Conservation (phyloP, 1,140 invertebrate genomes). For the Drosophila elegans region DNA sequence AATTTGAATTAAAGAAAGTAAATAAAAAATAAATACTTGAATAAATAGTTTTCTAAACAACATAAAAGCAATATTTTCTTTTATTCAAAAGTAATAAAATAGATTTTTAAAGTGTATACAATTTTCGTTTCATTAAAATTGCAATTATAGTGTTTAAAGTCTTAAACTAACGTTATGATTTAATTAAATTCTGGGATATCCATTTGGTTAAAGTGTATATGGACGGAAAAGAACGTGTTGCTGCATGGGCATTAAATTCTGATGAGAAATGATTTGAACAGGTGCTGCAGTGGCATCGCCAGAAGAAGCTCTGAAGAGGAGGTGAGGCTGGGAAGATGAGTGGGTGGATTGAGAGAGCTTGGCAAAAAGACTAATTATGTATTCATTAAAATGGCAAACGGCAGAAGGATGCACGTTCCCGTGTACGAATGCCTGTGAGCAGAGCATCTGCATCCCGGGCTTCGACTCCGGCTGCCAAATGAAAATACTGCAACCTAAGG, state of each 20-base stretch:
- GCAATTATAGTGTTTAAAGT: too few species aligned
- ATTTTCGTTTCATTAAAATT: too few species aligned
- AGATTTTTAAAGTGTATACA: too few species aligned
- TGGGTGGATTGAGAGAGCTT: constrained; percentile 40
- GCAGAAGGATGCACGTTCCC: constrained; percentile 33
- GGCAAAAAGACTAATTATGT: constrained; percentile 81
- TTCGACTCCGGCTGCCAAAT: constrained; percentile 14
- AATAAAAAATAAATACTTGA: too few species aligned
- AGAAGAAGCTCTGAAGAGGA: not conserved
- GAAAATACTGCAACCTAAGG: constrained; percentile 20
- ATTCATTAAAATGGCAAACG: constrained; percentile 80
- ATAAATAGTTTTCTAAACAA: too few species aligned
- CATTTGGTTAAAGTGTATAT: not conserved
- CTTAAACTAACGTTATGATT: too few species aligned
- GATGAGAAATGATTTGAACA: constrained; percentile 56
- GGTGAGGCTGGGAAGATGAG: not conserved
- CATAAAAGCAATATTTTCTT: too few species aligned
- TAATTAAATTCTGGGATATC: not conserved
- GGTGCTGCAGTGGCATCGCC: constrained; percentile 36
- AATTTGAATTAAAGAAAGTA: too few species aligned
- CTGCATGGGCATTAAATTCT: constrained; percentile 55
- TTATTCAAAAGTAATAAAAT: too few species aligned
- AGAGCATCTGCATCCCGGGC: constrained; percentile 5
- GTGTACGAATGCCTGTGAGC: constrained; percentile 10
- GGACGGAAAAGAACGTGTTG: constrained; percentile 38